Evolutionary conservation across 2,113 vertebrate genomes (phyloP), one percentile per base, ranked within the genome.

Genomic region (Hippolais icterina): DNA sequence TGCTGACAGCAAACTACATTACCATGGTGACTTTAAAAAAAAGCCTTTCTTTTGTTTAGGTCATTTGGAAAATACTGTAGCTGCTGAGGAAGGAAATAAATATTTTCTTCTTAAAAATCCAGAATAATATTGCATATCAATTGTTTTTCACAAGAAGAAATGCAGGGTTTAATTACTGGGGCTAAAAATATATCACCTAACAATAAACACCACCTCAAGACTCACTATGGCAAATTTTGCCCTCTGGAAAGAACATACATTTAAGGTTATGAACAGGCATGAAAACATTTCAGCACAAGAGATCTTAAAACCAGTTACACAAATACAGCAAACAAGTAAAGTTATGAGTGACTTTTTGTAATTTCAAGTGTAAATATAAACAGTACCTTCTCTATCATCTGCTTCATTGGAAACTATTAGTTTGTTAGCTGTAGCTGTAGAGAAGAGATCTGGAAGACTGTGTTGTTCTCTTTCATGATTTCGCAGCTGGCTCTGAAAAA

Each of bases 391-490:
- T 84, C 96, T 97, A 83, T 98, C 98, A 15, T 95, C 65, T 68
- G 33, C 78, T 61, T 98, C 97, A 0, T 24, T 97, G 87, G 96
- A 84, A 63, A 96, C 77, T 52, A 94, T 83, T 10, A 97, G 90
- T 69, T 98, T 98, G 77, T 95, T 98, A 50, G 98, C 85, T 53
- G 96, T 29, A 39, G 97, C 72, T 80, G 90, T 44, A 31, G 98
- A 95, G 77, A 96, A 90, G 50, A 96, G 71, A 49, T 98, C 98
- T 80, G 96, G 94, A 96, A 97, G 97, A 89, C 97, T 97, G 91
- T 98, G 98, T 24, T 98, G 98, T 31, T 98, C 98, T 96, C 98
- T 95, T 84, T 98, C 98, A 35, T 99, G 98, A 94, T 94, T 98
- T 94, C 98, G 97, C 76, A 99, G 97, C 31, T 98, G 98, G 93